phyloP scores from a whole-genome alignment of 2,113 vertebrate genomes.

The Dipodomys stephensi region DNA sequence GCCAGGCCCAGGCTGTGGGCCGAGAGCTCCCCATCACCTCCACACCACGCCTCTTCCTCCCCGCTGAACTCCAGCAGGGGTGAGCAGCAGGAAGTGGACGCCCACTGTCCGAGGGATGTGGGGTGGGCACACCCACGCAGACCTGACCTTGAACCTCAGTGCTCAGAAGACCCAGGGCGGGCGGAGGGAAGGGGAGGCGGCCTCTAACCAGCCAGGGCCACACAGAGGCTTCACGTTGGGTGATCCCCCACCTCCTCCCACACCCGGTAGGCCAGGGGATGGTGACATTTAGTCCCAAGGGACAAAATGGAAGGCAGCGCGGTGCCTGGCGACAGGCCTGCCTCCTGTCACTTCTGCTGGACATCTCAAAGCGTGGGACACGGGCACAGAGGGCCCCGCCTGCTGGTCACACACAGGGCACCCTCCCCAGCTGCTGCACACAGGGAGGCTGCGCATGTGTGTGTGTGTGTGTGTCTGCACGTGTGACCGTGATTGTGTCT shows the following conservation, averaged over 20 bases:
- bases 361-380: no score
- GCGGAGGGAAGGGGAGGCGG: no score
- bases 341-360: fast-evolving
- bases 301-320: fast-evolving
- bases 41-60: background rate
- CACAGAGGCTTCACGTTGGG: no score
- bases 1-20: fast-evolving
- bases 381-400: background rate
- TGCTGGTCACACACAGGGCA: no score
- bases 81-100: background rate
- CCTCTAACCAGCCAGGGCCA: no score
- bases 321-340: fast-evolving
- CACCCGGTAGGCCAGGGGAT: no score
- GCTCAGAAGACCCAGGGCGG: background rate
- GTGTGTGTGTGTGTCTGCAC: no score
- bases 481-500: no score
- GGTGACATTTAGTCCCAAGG: background rate
- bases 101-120: background rate
- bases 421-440: no score
- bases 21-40: no score
- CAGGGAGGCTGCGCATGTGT: no score
- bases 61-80: fast-evolving
- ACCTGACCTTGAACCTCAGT: background rate
- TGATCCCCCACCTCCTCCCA: no score
- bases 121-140: fast-evolving